Percentiles rank a stretch among this genome's conserved stretches.
phyloP scores from a whole-genome alignment of 2,113 vertebrate genomes.

The Solea solea region DNA sequence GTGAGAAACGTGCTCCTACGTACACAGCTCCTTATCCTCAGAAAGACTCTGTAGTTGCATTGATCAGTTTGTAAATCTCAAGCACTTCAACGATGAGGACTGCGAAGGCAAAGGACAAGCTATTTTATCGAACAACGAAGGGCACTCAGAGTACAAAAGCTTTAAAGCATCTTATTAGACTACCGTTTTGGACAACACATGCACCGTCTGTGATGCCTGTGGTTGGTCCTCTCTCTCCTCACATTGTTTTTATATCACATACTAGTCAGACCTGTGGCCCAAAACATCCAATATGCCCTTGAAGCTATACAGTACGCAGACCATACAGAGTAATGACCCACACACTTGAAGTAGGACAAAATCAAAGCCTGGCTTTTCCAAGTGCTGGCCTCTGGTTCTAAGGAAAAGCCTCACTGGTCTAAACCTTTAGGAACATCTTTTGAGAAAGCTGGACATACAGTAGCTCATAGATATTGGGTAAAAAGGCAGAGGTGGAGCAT shows the following conservation, averaged over 20 bases:
- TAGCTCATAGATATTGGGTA: constrained; percentile 8
- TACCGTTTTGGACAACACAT: constrained; percentile 35
- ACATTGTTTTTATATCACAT: not conserved
- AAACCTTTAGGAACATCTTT: not conserved
- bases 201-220: constrained; percentile 6
- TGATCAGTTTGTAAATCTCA: constrained; percentile 39
- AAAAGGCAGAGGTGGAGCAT: constrained; percentile 28
- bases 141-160: constrained; percentile 23
- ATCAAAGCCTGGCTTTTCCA: constrained; percentile 10
- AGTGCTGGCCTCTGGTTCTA: constrained; percentile 3
- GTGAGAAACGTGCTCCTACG: constrained; percentile 13
- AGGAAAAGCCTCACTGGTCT: not conserved
- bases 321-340: constrained; percentile 13
- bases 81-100: constrained; percentile 22
- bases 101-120: constrained; percentile 25
- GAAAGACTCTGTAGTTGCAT: constrained; percentile 24
- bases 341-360: constrained; percentile 1
- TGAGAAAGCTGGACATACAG: constrained; percentile 14
- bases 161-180: constrained; percentile 50
- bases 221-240: not conserved
- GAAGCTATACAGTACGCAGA: constrained; percentile 1
- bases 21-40: constrained; percentile 29
- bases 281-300: not conserved
- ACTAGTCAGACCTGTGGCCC: constrained; percentile 6
- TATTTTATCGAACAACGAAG: constrained; percentile 23